Evolutionary conservation across 1,140 invertebrate genomes (phyloP).

Genomic region (Brachionus koreanus): DNA sequence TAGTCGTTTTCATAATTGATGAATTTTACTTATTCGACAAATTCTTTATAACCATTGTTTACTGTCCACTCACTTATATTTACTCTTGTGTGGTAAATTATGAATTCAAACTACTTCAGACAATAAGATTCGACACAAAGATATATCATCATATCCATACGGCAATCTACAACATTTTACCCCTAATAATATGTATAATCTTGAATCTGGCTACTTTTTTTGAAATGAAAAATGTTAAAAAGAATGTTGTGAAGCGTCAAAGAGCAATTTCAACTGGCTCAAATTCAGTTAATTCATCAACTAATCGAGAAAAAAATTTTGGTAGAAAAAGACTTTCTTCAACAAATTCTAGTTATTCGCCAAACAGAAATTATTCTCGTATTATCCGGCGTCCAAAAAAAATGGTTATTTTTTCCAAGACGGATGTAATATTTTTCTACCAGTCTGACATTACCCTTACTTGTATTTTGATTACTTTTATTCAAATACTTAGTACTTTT

Average conservation of each 20-base stretch:
- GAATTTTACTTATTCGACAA: constrained; percentile 29
- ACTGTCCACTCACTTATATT: constrained; percentile 4
- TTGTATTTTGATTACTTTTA: not conserved
- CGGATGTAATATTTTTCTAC: not conserved
- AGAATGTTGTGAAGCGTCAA: not conserved
- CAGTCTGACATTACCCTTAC: not conserved
- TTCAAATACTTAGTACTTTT: constrained; percentile 11
- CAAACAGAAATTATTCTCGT: not conserved
- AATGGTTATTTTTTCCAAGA: not conserved
- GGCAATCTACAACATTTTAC: not conserved
- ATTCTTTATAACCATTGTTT: constrained; percentile 19
- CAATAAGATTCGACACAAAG: not conserved
- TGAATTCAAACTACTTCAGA: not conserved
- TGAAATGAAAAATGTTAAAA: not conserved
- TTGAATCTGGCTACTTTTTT: not conserved
- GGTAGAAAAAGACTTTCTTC: not conserved
- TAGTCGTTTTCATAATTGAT: constrained; percentile 9
- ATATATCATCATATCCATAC: constrained; percentile 14
- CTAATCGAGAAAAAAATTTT: not conserved
- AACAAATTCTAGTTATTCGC: not conserved
- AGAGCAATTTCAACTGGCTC: not conserved
- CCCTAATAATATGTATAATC: not conserved
- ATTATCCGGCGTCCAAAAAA: not conserved
- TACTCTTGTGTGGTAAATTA: constrained; percentile 14
- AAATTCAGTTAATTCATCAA: not conserved